A percentile compares a stretch with the other conserved stretches of the same genome.
Evolutionary conservation across 2,113 vertebrate genomes (phyloP).

Genomic region (Patagioenas fasciata): DNA sequence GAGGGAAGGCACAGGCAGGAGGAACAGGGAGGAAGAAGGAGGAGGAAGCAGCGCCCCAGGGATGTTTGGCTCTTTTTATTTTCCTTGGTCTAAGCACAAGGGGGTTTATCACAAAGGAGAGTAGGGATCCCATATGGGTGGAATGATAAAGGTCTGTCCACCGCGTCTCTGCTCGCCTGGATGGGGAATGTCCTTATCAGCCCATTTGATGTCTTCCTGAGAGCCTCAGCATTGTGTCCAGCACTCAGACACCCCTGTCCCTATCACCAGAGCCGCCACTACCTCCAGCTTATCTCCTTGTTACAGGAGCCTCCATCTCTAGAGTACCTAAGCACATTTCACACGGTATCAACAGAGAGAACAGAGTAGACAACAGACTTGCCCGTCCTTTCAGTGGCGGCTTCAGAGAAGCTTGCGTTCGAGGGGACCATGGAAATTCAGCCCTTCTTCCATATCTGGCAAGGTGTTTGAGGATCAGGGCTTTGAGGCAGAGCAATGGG

Average conservation of each 20-base stretch:
- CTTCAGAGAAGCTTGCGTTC: neutral
- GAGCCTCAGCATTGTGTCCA: constrained; percentile 43
- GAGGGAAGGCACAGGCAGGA: neutral
- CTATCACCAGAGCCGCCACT: neutral
- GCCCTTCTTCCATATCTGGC: constrained; percentile 14
- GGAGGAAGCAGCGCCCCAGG: neutral
- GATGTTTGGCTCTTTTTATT: neutral
- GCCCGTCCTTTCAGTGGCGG: neutral
- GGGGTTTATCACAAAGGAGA: constrained; percentile 10
- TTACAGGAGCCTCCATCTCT: constrained; percentile 49
- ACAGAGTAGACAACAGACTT: constrained; percentile 57
- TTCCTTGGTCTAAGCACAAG: neutral
- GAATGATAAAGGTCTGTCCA: constrained; percentile 44
- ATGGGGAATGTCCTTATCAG: constrained; percentile 37
- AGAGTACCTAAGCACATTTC: constrained; percentile 37
- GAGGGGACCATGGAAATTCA: neutral
- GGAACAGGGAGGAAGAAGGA: neutral
- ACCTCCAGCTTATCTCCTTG: constrained; percentile 45
- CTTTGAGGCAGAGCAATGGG: constrained; percentile 15
- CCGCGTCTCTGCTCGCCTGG: neutral
- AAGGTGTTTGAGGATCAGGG: neutral
- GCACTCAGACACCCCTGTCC: neutral
- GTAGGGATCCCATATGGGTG: neutral
- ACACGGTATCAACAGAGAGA: constrained; percentile 40
- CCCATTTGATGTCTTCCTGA: constrained; percentile 47